Evolutionary conservation across 2,888 invertebrate genomes (phyloP).

Genomic region (Apamea epomidion): DNA sequence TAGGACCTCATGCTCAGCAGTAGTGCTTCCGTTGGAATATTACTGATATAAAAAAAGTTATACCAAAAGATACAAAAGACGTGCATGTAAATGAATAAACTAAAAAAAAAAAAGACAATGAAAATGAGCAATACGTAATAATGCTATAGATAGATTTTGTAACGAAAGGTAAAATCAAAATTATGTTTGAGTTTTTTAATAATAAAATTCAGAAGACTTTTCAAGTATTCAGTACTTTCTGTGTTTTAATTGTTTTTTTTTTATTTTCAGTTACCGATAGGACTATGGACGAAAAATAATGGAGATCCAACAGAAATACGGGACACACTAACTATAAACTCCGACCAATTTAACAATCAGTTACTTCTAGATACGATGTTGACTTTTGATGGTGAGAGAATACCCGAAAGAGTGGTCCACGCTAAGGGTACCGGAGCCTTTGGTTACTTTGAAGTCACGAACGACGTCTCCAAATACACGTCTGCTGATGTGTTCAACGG

Average conservation of each 20-base stretch:
- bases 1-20: not conserved
- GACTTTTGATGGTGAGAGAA: conserved; percentile 94
- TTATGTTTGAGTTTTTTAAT: not conserved
- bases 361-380: conserved; percentile 93
- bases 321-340: conserved; percentile 76
- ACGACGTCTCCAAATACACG: conserved; percentile 92
- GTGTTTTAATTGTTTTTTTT: not conserved
- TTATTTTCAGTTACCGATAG: conserved; percentile 68
- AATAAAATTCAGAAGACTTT: not conserved
- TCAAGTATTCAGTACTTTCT: not conserved
- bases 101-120: not conserved
- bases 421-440: conserved; percentile 97
- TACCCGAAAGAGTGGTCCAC: conserved; percentile 97
- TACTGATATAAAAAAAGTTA: not conserved
- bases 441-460: conserved; percentile 95
- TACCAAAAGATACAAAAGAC: not conserved
- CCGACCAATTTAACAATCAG: conserved; percentile 71
- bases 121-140: not conserved
- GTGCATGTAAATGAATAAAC: not conserved
- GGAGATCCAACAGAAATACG: conserved; percentile 94
- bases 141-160: not conserved
- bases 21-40: not conserved
- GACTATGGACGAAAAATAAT: conserved; percentile 91
- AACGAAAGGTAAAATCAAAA: not conserved
- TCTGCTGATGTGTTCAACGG: conserved; percentile 91